Conservation (phyloP, 2,888 invertebrate genomes). For the Apamea crenata region DNA sequence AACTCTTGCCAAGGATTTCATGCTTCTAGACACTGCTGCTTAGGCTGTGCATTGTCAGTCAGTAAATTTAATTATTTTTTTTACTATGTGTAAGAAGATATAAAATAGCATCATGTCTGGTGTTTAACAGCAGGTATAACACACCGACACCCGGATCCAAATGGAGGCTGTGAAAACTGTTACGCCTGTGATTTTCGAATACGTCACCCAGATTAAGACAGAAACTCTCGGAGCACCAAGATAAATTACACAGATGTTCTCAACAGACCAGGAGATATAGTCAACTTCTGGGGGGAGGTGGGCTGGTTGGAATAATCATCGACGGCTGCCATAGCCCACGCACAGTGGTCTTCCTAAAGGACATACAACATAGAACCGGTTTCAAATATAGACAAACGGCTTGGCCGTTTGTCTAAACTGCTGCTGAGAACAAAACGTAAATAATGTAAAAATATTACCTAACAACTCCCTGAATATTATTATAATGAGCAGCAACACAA, state of each 20-base stretch:
- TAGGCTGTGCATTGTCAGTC: background rate
- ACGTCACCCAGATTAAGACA: background rate
- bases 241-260: too few relatives aligned
- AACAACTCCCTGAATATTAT: conserved; percentile 50
- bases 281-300: too few relatives aligned
- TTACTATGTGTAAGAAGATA: background rate
- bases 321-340: too few relatives aligned
- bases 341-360: too few relatives aligned
- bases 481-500: conserved; percentile 50
- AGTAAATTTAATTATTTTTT: background rate
- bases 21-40: background rate
- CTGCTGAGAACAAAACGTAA: background rate
- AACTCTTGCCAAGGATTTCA: background rate
- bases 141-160: background rate
- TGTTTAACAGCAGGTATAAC: background rate
- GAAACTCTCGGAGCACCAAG: background rate
- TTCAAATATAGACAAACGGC: background rate
- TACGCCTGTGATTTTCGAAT: background rate
- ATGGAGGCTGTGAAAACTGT: background rate
- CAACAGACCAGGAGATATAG: too few relatives aligned
- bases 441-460: conserved; percentile 40
- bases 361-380: too few relatives aligned
- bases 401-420: too few relatives aligned
- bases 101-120: background rate
- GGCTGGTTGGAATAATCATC: too few relatives aligned